Conservation (phyloP, 2,888 invertebrate genomes). For the Tenthredo scrophulariae region DNA sequence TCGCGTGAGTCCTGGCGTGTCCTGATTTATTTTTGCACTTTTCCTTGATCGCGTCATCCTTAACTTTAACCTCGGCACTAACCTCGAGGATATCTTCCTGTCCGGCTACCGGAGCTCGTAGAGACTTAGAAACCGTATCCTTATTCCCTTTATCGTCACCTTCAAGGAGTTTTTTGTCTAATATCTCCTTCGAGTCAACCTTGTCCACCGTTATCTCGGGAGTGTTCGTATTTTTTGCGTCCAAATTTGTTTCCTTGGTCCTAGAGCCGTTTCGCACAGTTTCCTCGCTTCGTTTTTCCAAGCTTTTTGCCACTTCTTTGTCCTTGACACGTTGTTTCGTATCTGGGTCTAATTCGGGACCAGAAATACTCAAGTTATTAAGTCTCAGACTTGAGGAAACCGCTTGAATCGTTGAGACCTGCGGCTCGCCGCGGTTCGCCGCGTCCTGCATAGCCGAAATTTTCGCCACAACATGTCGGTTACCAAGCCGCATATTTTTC, state of each 20-base stretch:
- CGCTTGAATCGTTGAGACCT: slow-evolving; percentile 77
- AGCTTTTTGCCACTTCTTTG: slow-evolving; percentile 55
- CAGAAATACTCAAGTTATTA: slow-evolving; percentile 75
- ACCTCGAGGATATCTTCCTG: slow-evolving; percentile 58
- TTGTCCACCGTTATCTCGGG: slow-evolving; percentile 77
- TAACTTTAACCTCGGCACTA: slow-evolving; percentile 57
- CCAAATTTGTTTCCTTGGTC: slow-evolving; percentile 55
- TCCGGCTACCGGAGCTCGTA: slow-evolving; percentile 47
- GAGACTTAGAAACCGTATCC: slow-evolving; percentile 29
- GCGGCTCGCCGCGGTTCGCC: slow-evolving; percentile 82
- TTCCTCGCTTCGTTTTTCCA: slow-evolving; percentile 60
- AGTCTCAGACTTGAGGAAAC: slow-evolving; percentile 74
- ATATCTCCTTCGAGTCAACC: slow-evolving; percentile 77
- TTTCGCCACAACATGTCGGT: slow-evolving; percentile 86
- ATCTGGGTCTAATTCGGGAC: slow-evolving; percentile 39
- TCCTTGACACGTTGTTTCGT: slow-evolving; percentile 54
- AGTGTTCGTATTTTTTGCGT: slow-evolving; percentile 57
- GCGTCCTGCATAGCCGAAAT: slow-evolving; percentile 92
- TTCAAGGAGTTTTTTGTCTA: slow-evolving; percentile 56
- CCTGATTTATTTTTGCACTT: slow-evolving; percentile 79
- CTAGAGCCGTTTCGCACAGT: slow-evolving; percentile 60
- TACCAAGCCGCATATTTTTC: slow-evolving; percentile 87
- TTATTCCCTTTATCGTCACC: slow-evolving; percentile 55
- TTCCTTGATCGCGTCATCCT: slow-evolving; percentile 61
- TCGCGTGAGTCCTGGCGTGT: slow-evolving; percentile 87